Percentiles rank a stretch among this genome's conserved stretches.
Evolutionary conservation across 37 sponge, comb jelly and placozoan species (phyloP).

Genomic region (Diacarnus erythraeanus): DNA sequence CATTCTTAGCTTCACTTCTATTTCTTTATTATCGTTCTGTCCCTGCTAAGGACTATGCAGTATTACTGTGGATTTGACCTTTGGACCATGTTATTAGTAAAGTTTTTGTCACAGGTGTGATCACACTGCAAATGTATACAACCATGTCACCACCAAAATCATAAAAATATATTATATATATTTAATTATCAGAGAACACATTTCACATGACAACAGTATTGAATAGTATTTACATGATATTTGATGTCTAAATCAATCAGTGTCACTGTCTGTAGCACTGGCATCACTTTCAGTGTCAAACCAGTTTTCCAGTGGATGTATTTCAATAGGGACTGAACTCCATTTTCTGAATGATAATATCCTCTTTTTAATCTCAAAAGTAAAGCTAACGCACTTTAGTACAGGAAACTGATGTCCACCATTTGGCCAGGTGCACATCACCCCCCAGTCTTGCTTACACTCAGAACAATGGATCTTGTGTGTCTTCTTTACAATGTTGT

Average conservation of each 20-base stretch:
- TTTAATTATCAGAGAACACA: no score
- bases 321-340: slow-evolving; percentile 49
- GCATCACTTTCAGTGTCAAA: no score
- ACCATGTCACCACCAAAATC: slow-evolving; percentile 8
- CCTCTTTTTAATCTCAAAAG: slow-evolving; percentile 22
- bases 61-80: background rate
- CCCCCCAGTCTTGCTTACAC: slow-evolving; percentile 66
- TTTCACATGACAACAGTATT: no score
- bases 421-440: slow-evolving; percentile 17
- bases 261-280: no score
- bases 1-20: slow-evolving; percentile 38
- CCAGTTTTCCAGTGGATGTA: background rate
- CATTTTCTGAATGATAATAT: slow-evolving; percentile 31
- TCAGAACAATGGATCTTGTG: slow-evolving; percentile 52
- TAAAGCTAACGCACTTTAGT: slow-evolving; percentile 59
- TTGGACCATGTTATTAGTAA: slow-evolving; percentile 23
- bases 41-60: slow-evolving; percentile 15
- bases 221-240: no score
- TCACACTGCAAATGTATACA: slow-evolving; percentile 28
- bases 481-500: slow-evolving; percentile 10
- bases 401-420: slow-evolving; percentile 34
- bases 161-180: no score
- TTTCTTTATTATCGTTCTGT: slow-evolving; percentile 59
- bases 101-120: slow-evolving; percentile 16
- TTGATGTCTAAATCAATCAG: no score